Evolutionary conservation across 1,140 invertebrate species (phyloP).

Genomic region (Monochamus saltuarius): DNA sequence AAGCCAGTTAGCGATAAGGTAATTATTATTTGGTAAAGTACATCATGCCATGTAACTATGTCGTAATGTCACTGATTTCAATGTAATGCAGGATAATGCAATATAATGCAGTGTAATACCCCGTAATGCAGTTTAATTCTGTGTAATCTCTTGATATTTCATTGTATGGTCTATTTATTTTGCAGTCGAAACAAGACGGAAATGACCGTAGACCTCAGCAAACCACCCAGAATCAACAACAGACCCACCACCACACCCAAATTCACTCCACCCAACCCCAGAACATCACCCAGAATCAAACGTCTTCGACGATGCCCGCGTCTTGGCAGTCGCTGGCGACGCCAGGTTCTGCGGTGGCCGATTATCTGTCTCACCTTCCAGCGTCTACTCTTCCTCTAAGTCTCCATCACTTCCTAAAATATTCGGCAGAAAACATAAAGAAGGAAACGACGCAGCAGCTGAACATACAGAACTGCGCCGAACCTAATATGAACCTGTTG

Average conservation of each 20-base stretch:
- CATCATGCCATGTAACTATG: no score
- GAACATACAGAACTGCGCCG: slow-evolving; percentile 48
- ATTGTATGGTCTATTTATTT: background rate
- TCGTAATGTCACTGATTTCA: no score
- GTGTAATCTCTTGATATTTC: background rate
- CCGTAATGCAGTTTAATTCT: no score
- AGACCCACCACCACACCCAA: slow-evolving; percentile 22
- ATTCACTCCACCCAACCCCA: slow-evolving; percentile 35
- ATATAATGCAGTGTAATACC: no score
- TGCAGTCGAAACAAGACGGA: background rate
- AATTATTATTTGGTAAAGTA: no score
- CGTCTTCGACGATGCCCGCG: slow-evolving; percentile 33
- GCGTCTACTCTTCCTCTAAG: slow-evolving; percentile 74
- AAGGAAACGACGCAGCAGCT: slow-evolving; percentile 57
- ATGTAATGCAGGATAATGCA: no score
- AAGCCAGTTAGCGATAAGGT: slow-evolving; percentile 20
- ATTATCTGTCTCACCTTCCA: slow-evolving; percentile 75
- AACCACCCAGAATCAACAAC: slow-evolving; percentile 22
- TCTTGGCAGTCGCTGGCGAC: slow-evolving; percentile 74
- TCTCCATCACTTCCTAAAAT: slow-evolving; percentile 81
- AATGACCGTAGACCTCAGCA: slow-evolving; percentile 2
- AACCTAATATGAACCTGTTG: slow-evolving; percentile 37
- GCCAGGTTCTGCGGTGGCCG: slow-evolving; percentile 74
- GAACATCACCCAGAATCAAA: slow-evolving; percentile 31
- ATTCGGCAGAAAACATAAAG: slow-evolving; percentile 75